Evolutionary conservation across 1,140 invertebrate genomes (phyloP), one percentile per base, ranked within the genome.

Genomic region (Orius insidiosus): DNA sequence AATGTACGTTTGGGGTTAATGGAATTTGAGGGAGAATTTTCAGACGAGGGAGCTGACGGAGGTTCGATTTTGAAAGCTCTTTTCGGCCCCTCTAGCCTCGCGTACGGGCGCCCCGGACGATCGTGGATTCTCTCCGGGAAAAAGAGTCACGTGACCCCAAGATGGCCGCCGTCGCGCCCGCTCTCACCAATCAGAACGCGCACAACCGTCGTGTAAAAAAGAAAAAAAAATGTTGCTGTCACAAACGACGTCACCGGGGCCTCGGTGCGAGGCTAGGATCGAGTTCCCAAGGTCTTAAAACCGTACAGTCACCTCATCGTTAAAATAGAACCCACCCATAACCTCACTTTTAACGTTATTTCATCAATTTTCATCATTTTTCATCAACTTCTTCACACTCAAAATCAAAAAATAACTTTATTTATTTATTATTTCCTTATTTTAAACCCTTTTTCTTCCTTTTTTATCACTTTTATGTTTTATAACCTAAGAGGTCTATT

Each of bases 281-380:
- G 30, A 32, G 31, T 49, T 49, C 38, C 47, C 47, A 49, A 49
- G 47, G 40, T 49, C 47, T 49, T 35, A 24, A 24, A 24, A 24
- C 24, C 11, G 47, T 49, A 49, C 34, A 49, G 47, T 49, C 47
- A 24, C 24, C 24, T 24, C 24, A 24, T 4, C 24, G 3, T 24
- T 24, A 24, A 24, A 24, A 24, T 24, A 7, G 24, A 3, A 24
- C 24, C n/a, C 24, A 24, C 24, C 7, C 7, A 24, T 24, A 24
- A 24, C 24, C 24, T 24, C 24, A 24, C 24, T 24, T 24, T 7
- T 4, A 24, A 24, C 24, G 7, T 24, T 7, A 24, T 24, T 24
- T 24, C 24, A 24, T 24, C 24, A 24, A 4, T 24, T 24, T 24
- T 7, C 24, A 24, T 24, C 24, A 24, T 24, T n/a, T n/a, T n/a